These are phyloP conservation scores for Caligus rogercresseyi DNA, from an alignment of 1,140 invertebrate species.

Conservation along the genomic window DNA sequence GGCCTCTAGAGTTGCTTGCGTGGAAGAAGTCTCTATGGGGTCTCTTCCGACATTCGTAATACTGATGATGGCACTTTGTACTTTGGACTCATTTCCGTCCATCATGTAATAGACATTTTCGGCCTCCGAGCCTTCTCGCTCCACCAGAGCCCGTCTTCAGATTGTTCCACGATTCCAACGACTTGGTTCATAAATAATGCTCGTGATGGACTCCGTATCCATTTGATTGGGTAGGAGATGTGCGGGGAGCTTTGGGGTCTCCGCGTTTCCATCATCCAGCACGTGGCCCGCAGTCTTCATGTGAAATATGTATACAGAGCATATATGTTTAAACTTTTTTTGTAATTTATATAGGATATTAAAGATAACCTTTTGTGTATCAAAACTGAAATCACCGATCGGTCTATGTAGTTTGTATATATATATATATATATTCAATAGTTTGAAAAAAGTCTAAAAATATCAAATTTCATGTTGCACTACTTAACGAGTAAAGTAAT, in stretches of 20 bases:
- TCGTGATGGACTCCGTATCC: background rate
- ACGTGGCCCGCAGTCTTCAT: conserved; percentile 36
- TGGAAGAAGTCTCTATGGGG: too few relatives aligned
- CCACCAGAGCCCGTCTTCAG: background rate
- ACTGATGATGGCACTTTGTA: background rate
- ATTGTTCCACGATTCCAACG: background rate
- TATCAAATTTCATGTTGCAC: too few relatives aligned
- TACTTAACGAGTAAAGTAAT: too few relatives aligned
- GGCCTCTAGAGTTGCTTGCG: too few relatives aligned
- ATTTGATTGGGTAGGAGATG: background rate
- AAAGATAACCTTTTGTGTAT: too few relatives aligned
- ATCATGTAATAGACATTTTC: background rate
- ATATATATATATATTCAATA: too few relatives aligned
- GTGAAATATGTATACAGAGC: too few relatives aligned
- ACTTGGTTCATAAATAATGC: background rate
- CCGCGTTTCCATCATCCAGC: background rate
- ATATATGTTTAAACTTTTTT: too few relatives aligned
- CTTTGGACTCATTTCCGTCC: background rate
- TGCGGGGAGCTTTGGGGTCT: background rate
- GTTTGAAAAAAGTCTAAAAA: too few relatives aligned
- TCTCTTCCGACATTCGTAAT: background rate
- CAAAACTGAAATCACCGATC: too few relatives aligned
- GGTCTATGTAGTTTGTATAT: too few relatives aligned
- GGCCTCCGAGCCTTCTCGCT: background rate
- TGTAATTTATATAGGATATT: too few relatives aligned